phyloP scores from a whole-genome alignment of 2,113 vertebrate species.

The Aplodontia rufa region DNA sequence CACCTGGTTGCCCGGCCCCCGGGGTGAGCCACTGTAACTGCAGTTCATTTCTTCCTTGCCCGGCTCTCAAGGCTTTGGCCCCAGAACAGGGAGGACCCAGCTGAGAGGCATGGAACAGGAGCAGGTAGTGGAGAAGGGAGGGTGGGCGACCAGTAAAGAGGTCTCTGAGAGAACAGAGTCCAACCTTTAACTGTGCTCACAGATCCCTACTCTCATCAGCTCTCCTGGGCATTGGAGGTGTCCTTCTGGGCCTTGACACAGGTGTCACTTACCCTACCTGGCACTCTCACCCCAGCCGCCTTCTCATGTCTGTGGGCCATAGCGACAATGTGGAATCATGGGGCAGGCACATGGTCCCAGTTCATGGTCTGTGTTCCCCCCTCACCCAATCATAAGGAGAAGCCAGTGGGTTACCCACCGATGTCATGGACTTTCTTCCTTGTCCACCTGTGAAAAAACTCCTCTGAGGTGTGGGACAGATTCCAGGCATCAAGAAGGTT shows the following conservation, averaged over 20 bases:
- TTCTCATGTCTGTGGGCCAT: neutral
- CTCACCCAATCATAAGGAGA: neutral
- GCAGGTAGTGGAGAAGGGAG: neutral
- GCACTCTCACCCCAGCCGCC: neutral
- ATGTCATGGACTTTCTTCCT: conserved; percentile 81
- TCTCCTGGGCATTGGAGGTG: neutral
- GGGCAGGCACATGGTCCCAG: neutral
- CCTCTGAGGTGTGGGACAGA: conserved; percentile 83
- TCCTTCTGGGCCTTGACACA: neutral
- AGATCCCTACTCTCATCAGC: neutral
- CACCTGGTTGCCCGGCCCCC: too few relatives aligned
- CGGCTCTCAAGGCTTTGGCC: neutral
- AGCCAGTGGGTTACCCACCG: conserved; percentile 70
- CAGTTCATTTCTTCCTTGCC: neutral
- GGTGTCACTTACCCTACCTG: neutral
- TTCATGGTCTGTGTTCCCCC: neutral
- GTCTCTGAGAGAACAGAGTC: neutral
- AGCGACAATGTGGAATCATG: neutral
- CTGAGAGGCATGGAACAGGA: neutral
- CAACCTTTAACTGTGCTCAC: neutral
- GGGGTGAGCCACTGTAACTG: neutral
- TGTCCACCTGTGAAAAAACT: conserved; percentile 87
- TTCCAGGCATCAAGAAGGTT: conserved; percentile 88
- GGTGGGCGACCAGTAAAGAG: neutral
- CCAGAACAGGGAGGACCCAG: neutral